Base-by-base conservation (phyloP, 1,140 invertebrate species). In the Drosophila bifasciata region DNA sequence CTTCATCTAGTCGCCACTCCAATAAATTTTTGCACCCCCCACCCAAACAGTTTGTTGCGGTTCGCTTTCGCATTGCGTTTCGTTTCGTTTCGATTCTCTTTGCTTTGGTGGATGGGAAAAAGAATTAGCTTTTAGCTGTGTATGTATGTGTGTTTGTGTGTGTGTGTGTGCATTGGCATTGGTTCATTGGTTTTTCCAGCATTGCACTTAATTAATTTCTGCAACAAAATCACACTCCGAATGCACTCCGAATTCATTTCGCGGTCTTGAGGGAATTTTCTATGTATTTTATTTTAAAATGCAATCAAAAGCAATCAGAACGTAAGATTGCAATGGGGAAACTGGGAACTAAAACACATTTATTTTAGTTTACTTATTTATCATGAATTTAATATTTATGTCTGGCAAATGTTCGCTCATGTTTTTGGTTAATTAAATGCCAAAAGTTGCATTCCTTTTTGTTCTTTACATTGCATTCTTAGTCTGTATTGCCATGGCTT, bases 11-110 rank as follows among this genome's bases (percentile, higher is more conserved):
- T n/a, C 21, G 1, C 9, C 15, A 9, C 57, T 51, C 32, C 61
- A 13, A 25, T 74, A 86, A 85, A 28, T 28, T 28, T 8, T 86
- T 79, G 81, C 63, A 77, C n/a, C n/a, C n/a, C n/a, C n/a, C n/a
- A n/a, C n/a, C 77, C 80, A 86, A 86, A 86, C 81, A 85, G 86
- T 85, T 86, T 83, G 77, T 58, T 84, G 79, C 51, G 79, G 79
- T 85, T 84, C 61, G 51, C 17, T 36, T 59, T 75, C 48, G 76
- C 68, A 50, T 56, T 76, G 60, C 69, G 61, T 58, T 79, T 66
- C 60, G 51, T 78, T 74, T 80, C 50, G 41, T 28, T 71, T 45
- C 50, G 56, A 72, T 60, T 56, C 68, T 36, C 40, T 49, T 61
- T 51, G 16, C 49, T 72, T 73, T 73, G 49, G 58, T 61, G 56